A percentile compares a stretch with the other conserved stretches of the same genome.
Evolutionary conservation across 2,888 invertebrate genomes (phyloP).

Genomic region (Chrysopilus asiliformis): DNA sequence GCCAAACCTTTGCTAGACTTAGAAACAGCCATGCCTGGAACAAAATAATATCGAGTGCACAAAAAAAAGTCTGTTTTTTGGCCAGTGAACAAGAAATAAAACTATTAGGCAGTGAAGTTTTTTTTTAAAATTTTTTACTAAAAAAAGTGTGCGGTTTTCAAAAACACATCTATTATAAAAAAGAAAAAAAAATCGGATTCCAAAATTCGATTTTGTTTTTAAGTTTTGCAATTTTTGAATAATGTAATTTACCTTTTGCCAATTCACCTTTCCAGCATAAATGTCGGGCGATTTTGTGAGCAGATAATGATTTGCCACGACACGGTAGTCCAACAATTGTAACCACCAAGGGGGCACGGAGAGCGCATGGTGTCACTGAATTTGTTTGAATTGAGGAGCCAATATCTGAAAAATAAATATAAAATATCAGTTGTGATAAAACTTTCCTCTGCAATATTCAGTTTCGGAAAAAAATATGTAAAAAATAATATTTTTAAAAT

Average conservation of each 20-base stretch:
- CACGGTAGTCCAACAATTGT: slow-evolving; percentile 85
- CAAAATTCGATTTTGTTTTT: background rate
- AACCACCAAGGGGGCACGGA: slow-evolving; percentile 59
- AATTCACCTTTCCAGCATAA: slow-evolving; percentile 84
- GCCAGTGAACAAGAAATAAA: too few relatives aligned
- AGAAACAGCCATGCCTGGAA: too few relatives aligned
- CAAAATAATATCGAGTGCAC: too few relatives aligned
- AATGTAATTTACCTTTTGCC: slow-evolving; percentile 51
- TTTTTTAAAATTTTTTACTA: too few relatives aligned
- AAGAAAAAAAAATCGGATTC: background rate
- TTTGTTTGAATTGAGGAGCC: slow-evolving; percentile 6
- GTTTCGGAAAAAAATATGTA: too few relatives aligned
- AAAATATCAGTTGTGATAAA: too few relatives aligned
- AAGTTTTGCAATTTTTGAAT: slow-evolving; percentile 3
- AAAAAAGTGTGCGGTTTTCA: background rate
- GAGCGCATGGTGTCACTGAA: slow-evolving; percentile 29
- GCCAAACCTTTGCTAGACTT: too few relatives aligned
- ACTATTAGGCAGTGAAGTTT: too few relatives aligned
- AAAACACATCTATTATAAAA: background rate
- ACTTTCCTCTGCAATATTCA: too few relatives aligned
- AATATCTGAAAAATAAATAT: slow-evolving; percentile 14
- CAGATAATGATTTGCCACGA: slow-evolving; percentile 83
- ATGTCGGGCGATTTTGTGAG: slow-evolving; percentile 73
- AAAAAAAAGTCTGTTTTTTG: too few relatives aligned
- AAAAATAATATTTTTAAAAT: too few relatives aligned